These are phyloP conservation scores for Acleris emargana DNA, from an alignment of 2,888 invertebrate genomes.

Conservation along the genomic window DNA sequence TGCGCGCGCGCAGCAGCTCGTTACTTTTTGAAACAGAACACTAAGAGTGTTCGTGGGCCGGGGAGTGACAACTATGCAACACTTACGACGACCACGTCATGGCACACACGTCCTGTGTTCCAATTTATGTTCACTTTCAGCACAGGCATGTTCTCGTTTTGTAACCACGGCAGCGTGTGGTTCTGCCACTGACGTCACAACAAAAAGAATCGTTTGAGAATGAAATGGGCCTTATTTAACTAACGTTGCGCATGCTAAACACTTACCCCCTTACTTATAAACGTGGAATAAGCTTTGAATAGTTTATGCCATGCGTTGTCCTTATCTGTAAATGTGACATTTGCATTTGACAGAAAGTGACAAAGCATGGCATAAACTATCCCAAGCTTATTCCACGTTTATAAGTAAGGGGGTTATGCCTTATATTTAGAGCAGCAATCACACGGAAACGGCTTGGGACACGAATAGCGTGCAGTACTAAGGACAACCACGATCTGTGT, in stretches of 20 bases:
- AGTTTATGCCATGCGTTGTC: too few relatives aligned
- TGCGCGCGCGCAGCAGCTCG: background rate
- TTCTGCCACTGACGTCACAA: slow-evolving; percentile 34
- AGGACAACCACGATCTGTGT: background rate
- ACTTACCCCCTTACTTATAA: too few relatives aligned
- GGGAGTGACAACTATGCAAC: slow-evolving; percentile 28
- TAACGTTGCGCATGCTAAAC: slow-evolving; percentile 21
- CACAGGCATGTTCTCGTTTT: slow-evolving; percentile 32
- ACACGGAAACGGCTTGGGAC: slow-evolving; percentile 19
- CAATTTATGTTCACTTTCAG: slow-evolving; percentile 35
- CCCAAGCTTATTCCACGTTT: too few relatives aligned
- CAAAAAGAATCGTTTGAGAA: slow-evolving; percentile 27
- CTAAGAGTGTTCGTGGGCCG: background rate
- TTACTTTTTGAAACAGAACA: slow-evolving; percentile 26
- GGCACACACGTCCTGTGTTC: slow-evolving; percentile 29
- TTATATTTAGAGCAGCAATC: slow-evolving; percentile 17
- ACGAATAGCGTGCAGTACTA: slow-evolving; percentile 15
- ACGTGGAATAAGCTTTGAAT: too few relatives aligned
- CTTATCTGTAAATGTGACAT: too few relatives aligned
- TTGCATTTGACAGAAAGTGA: too few relatives aligned
- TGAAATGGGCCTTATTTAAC: slow-evolving; percentile 18
- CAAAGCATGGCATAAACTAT: too few relatives aligned
- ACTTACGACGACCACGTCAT: slow-evolving; percentile 31
- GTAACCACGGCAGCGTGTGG: slow-evolving; percentile 30
- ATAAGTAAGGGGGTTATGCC: too few relatives aligned